phyloP scores from a whole-genome alignment of 2,797 vertebrate species.

The Psittacula echo region DNA sequence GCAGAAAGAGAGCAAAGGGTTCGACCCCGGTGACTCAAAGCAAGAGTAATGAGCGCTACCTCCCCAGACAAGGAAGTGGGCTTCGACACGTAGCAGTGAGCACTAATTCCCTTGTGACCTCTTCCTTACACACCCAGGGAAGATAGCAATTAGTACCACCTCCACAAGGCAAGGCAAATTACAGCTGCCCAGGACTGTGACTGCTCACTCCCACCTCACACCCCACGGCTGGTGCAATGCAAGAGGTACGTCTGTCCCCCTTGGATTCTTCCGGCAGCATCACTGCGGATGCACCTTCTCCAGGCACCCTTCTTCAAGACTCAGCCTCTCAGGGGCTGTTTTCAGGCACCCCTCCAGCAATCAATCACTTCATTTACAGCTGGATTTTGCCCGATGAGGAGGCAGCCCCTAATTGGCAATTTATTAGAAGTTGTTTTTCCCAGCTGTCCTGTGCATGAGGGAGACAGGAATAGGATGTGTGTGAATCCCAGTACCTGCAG shows the following conservation, averaged over 20 bases:
- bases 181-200: not conserved
- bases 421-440: not conserved
- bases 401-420: not conserved
- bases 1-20: constrained; percentile 23
- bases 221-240: not conserved
- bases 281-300: rapidly evolving
- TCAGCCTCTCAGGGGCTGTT: not conserved
- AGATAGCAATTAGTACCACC: not conserved
- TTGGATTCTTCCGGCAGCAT: not conserved
- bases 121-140: not conserved
- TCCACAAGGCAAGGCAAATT: not conserved
- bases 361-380: not conserved
- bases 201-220: not conserved
- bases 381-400: not conserved
- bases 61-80: constrained; percentile 41
- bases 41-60: not conserved
- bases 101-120: constrained; percentile 14
- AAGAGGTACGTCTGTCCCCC: rapidly evolving
- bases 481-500: rapidly evolving
- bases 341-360: not conserved
- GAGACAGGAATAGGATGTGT: not conserved
- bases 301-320: not conserved
- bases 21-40: constrained; percentile 48
- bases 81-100: not conserved
- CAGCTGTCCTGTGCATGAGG: not conserved